Conservation (phyloP, 2,113 vertebrate genomes). For the Ammodytes dubius region DNA sequence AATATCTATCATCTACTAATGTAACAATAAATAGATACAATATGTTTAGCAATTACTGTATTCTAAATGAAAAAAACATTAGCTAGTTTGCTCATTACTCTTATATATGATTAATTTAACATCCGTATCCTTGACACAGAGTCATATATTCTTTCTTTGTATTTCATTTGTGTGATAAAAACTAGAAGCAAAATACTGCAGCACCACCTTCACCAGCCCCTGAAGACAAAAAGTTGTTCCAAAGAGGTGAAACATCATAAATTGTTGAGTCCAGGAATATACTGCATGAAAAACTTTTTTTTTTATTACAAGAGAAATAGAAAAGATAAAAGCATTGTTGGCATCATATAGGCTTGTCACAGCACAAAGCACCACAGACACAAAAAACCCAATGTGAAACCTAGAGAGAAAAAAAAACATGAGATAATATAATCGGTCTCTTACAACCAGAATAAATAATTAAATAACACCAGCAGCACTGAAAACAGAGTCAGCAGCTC, state of each 20-base stretch:
- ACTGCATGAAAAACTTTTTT: slow-evolving; percentile 76
- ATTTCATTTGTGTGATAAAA: not conserved
- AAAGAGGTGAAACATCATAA: slow-evolving; percentile 17
- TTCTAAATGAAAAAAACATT: not conserved
- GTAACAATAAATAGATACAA: not conserved
- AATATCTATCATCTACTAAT: no score
- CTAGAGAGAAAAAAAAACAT: slow-evolving; percentile 44
- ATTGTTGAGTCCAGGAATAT: slow-evolving; percentile 19
- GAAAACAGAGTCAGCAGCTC: slow-evolving; percentile 67
- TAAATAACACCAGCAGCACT: slow-evolving; percentile 64
- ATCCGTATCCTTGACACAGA: no score
- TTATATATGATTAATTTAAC: not conserved
- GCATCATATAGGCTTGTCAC: slow-evolving; percentile 72
- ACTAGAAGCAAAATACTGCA: not conserved
- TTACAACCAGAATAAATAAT: slow-evolving; percentile 12
- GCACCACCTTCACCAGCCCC: not conserved
- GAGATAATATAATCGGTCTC: slow-evolving; percentile 48
- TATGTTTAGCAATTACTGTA: not conserved
- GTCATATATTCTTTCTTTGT: not conserved
- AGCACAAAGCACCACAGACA: slow-evolving; percentile 80
- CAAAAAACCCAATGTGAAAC: slow-evolving; percentile 53
- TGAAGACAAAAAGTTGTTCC: not conserved
- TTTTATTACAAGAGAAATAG: slow-evolving; percentile 81
- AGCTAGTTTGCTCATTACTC: not conserved
- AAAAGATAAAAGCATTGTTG: slow-evolving; percentile 81